Percentiles rank a stretch among this genome's conserved stretches.
Conservation (phyloP, 2,888 invertebrate genomes). For the Aspidiotus destructor region DNA sequence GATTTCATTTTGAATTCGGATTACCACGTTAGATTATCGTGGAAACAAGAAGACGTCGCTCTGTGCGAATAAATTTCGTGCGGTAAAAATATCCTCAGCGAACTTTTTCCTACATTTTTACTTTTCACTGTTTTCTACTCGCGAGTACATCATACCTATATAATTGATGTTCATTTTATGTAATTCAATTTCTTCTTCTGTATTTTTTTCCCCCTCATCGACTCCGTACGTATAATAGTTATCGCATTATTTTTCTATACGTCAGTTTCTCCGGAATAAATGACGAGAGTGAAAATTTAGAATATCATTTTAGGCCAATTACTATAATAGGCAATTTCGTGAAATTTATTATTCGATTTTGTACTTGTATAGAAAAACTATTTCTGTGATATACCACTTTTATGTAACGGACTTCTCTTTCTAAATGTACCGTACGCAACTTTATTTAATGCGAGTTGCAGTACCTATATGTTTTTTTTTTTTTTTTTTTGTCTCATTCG, state of each 20-base stretch:
- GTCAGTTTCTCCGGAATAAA: neutral
- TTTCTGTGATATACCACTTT: slow-evolving; percentile 30
- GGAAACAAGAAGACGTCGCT: slow-evolving; percentile 26
- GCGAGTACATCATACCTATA: too few relatives aligned
- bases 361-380: neutral
- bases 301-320: too few relatives aligned
- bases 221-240: neutral
- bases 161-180: slow-evolving; percentile 1
- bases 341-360: too few relatives aligned
- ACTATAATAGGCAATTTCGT: too few relatives aligned
- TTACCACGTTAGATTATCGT: slow-evolving; percentile 53
- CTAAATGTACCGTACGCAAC: neutral
- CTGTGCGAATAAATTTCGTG: slow-evolving; percentile 22
- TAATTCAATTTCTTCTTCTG: neutral
- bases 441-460: slow-evolving; percentile 5
- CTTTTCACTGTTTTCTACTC: neutral
- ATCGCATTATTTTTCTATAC: slow-evolving; percentile 21
- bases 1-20: slow-evolving; percentile 72
- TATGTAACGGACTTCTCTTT: slow-evolving; percentile 27
- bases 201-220: slow-evolving; percentile 4
- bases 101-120: slow-evolving; percentile 9
- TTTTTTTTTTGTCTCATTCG: too few relatives aligned
- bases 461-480: slow-evolving; percentile 10
- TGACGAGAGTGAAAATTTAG: too few relatives aligned
- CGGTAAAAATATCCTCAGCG: neutral